A percentile compares a stretch with the other conserved stretches of the same genome.
phyloP scores from a whole-genome alignment of 2,113 vertebrate genomes.

The Athene cunicularia region DNA sequence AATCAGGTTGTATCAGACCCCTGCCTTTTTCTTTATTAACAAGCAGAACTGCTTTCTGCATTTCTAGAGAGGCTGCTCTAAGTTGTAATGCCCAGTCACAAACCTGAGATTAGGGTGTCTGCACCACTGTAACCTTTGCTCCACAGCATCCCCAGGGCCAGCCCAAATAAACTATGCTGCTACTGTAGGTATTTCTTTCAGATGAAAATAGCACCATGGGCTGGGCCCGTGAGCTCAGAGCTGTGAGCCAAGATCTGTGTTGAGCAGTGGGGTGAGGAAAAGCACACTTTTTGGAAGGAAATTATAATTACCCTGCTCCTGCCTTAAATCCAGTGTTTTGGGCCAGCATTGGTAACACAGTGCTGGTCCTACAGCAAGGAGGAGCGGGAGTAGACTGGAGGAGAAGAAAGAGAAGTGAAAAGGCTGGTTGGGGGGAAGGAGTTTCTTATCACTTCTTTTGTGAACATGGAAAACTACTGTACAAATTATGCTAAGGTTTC shows the following conservation, averaged over 20 bases:
- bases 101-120: neutral
- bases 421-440: neutral
- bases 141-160: neutral
- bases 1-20: neutral
- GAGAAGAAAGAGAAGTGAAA: neutral
- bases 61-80: neutral
- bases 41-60: neutral
- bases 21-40: neutral
- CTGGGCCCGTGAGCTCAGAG: neutral
- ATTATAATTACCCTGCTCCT: rapidly evolving
- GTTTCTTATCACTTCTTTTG: neutral
- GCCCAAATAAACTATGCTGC: neutral
- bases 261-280: neutral
- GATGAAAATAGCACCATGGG: neutral
- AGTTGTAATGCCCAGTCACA: neutral
- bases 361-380: neutral
- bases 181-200: neutral
- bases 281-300: neutral
- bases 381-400: neutral
- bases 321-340: neutral
- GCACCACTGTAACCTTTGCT: neutral
- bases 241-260: neutral
- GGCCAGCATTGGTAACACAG: neutral
- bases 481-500: neutral
- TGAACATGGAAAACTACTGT: neutral